Base-by-base conservation (phyloP, 2,888 invertebrate genomes). In the Polydesmus complanatus region DNA sequence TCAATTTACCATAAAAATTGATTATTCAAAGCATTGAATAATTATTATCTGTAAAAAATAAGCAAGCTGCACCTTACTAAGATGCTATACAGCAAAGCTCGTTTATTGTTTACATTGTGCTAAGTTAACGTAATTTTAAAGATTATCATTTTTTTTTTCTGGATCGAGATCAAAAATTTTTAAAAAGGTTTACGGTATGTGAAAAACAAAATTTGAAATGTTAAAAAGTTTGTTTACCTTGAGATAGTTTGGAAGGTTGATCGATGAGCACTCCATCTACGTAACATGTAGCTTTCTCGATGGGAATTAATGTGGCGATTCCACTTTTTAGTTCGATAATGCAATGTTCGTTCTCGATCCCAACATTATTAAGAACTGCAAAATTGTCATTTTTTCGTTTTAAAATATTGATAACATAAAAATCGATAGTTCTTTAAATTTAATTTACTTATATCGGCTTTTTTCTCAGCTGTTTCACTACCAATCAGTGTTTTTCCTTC, bases 401-500 rank as follows among this genome's bases (percentile, higher is more conserved):
- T 27, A 27, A 27, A 26, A n/a, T 23, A 2, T 8, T 23, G 18
- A 55, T 21, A 55, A 55, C 25, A 5, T n/a, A 3, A 23, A 3
- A 55, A 27, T 23, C n/a, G n/a, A n/a, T n/a, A n/a, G n/a, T n/a
- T n/a, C n/a, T n/a, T n/a, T 14, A 47, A 11, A 47, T 14, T 14
- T 23, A 51, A 22, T 23, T 50, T 66, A 73, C 73, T 68, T 64
- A 93, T 92, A 73, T 92, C 91, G 68, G 86, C 84, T 27, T 80
- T 77, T 21, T 64, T 61, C 0, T 78, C 77, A 0, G 78, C 74
- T 26, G 71, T 80, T 65, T 84, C 86, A 14, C 84, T 85, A 60
- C 92, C 92, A 62, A 93, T 87, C 63, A 83, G 79, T 0, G 91
- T 92, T 72, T 84, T 85, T 3, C 92, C 92, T 72, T 92, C 91